phyloP scores from a whole-genome alignment of 2,888 invertebrate genomes.

The Chironomus tentans region DNA sequence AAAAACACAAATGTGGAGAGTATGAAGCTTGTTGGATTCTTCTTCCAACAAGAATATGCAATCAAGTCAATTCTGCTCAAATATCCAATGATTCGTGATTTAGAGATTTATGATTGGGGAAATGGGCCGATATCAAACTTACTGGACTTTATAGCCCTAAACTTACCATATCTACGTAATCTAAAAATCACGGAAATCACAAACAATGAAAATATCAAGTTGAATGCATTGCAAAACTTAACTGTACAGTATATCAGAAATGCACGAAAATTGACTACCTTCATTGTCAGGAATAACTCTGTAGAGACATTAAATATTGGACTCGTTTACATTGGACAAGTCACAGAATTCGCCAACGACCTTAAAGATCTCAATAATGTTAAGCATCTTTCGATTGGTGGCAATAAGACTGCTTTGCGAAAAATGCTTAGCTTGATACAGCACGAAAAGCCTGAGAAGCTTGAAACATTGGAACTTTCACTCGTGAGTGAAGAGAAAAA shows the following conservation, averaged over 20 bases:
- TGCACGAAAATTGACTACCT: background rate
- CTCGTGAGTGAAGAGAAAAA: background rate
- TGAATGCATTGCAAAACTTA: background rate
- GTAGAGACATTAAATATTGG: slow-evolving; percentile 7
- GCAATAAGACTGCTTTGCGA: background rate
- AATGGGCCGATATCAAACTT: background rate
- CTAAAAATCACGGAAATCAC: background rate
- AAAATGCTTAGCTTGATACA: background rate
- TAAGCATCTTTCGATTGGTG: background rate
- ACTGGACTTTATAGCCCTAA: background rate
- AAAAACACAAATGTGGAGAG: background rate
- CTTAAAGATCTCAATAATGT: background rate
- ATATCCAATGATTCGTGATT: slow-evolving; percentile 5
- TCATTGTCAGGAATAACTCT: background rate
- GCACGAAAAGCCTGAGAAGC: background rate
- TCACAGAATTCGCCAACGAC: background rate
- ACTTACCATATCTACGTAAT: background rate
- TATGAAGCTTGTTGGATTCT: slow-evolving; percentile 7
- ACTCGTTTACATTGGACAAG: slow-evolving; percentile 4
- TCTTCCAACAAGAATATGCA: background rate
- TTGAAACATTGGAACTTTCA: background rate
- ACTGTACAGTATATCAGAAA: background rate
- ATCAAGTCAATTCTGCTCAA: background rate
- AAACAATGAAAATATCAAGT: background rate
- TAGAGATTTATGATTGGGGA: slow-evolving; percentile 17